Evolutionary conservation across 1,140 invertebrate species (phyloP).

Genomic region (Drosophila pruinosa): DNA sequence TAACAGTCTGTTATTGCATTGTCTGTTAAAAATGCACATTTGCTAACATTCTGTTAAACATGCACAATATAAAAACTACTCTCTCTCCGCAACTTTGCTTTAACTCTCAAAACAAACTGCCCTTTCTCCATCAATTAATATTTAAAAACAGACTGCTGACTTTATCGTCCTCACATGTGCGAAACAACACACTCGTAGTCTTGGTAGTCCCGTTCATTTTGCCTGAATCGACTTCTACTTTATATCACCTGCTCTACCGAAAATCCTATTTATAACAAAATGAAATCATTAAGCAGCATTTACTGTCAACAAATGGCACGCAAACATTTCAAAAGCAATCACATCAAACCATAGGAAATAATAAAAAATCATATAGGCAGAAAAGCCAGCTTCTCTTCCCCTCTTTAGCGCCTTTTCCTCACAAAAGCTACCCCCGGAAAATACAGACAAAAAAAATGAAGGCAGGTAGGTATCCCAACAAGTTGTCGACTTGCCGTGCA

Average conservation of each 20-base stretch:
- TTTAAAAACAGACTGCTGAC: slow-evolving; percentile 2
- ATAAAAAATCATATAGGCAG: slow-evolving; percentile 54
- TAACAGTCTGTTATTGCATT: too few species aligned
- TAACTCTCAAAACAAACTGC: too few species aligned
- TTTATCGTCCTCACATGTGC: background rate
- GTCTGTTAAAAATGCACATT: too few species aligned
- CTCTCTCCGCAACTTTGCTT: too few species aligned
- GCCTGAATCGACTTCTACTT: background rate
- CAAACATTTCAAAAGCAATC: slow-evolving; percentile 71
- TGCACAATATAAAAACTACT: too few species aligned
- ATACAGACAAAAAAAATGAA: background rate
- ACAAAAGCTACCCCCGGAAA: slow-evolving; percentile 2
- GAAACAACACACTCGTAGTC: background rate
- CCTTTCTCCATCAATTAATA: background rate
- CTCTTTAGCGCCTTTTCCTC: too few species aligned
- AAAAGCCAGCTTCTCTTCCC: slow-evolving; percentile 18
- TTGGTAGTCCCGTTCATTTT: too few species aligned
- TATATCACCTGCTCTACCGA: background rate
- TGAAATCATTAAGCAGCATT: slow-evolving; percentile 74
- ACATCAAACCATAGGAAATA: slow-evolving; percentile 62
- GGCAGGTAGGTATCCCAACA: slow-evolving; percentile 11
- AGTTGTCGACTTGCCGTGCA: slow-evolving; percentile 62
- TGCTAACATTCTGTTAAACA: background rate
- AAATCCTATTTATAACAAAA: slow-evolving; percentile 63
- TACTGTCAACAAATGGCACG: slow-evolving; percentile 75